Base-by-base conservation (phyloP, 1,140 invertebrate genomes). In the Drosophila elegans region DNA sequence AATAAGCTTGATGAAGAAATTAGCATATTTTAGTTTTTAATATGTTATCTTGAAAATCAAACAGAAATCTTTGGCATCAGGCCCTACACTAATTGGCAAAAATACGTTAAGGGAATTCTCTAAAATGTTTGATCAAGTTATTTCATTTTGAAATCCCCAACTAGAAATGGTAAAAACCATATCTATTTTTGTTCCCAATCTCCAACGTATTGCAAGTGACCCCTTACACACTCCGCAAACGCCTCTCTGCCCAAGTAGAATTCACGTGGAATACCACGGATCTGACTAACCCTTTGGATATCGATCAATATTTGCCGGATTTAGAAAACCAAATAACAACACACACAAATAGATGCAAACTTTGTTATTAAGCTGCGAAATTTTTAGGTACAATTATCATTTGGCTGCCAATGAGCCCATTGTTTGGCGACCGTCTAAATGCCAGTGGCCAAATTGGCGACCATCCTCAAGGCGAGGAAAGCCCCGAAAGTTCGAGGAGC, bases 311-410 rank as follows among this genome's bases (percentile, higher is more conserved):
- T 76, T 75, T 76, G 39, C 16, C 9, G 48, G 27, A 49, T 71
- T 56, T 41, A 9, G 3, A 48, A 71, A 74, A 44, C 51, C 32
- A 63, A 63, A 64, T 32, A 54, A 54, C 29, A 39, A 29, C 21
- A 54, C 6, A 39, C 16, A 38, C 39, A 42, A 48, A 52, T 46
- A 57, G 38, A 66, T 46, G 45, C 16, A 69, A 71, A 56, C 11
- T 46, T 71, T 76, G 36, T 39, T 68, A 76, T 49, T 44, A 54
- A 44, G 38, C 41, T 68, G 74, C 36, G 74, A 69, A 77, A 77
- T 60, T 68, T 69, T 29, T 36, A 60, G 39, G 27, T 21, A 21
- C 34, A 77, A 56, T 77, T 77, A 77, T 57, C 62, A 57, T 12
- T 68, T n/a, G 4, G 10, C 34, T 42, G 73, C 53, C 53, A 74